Base-by-base conservation (phyloP, 2,888 invertebrate species). In the Gasteruption jaculator region DNA sequence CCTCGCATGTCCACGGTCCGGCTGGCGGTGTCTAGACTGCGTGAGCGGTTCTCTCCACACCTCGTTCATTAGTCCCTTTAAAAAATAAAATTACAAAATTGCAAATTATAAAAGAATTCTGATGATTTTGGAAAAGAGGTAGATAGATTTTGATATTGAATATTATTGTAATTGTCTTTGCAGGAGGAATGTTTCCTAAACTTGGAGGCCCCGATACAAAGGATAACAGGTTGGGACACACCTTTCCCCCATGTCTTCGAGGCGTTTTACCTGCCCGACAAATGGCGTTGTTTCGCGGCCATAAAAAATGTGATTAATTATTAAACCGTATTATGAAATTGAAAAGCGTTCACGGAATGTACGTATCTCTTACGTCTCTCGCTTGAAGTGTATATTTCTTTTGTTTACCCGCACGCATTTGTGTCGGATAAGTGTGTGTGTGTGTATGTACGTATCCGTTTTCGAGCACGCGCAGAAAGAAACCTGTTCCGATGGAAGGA, bases 191-290 rank as follows among this genome's bases (percentile, higher is more conserved):
- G 97, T 67, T 99, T 99, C 74, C 77, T 99, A 27, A 81, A 91
- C 68, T 77, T 99, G 54, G 95, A 97, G 71, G 92, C 96, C 1
- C 97, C 99, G 0, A 76, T 97, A 10, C 74, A 79, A 30, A 80
- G 97, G 50, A 91, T 93, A 33, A 82, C 92, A 16, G 95, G 99
- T 8, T 94, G 92, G 81, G 99, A 99, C 76, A 90, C 94, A 3
- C 97, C 99, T 8, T 99, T 99, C 74, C 93, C 99, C 4, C 93
- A 93, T 72, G 82, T 94, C 33, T 95, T 86, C 73, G 99, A 99
- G 71, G 88, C 91, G 0, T 91, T 97, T 74, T 99, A 97, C 74
- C 71, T 99, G 53, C 99, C 99, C 1, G 89, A 90, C 71, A 91
- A 88, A 68, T 91, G 91, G 86, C 78, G 95, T 36, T 94, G 94